Evolutionary conservation across 2,888 invertebrate genomes (phyloP), one percentile per base, ranked within the genome.

Genomic region (Acronicta aceris): DNA sequence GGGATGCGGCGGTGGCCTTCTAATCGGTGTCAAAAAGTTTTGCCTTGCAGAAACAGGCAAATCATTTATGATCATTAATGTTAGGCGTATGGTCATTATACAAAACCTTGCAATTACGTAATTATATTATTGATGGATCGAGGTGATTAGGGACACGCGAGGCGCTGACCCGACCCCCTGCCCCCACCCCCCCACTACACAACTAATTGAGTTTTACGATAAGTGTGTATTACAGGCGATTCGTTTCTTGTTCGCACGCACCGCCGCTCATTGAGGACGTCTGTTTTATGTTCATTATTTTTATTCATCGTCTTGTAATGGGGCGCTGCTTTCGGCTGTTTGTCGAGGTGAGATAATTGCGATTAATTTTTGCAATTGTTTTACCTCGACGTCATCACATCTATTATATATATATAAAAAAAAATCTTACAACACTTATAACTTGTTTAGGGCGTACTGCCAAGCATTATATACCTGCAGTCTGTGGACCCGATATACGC

Each of bases 61-160:
- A 48, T 63, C 47, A 59, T 59, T 66, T 48, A 69, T 65, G 63
- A 58, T 65, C 46, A 42, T 45, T 47, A 43, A 52, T 27, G 51
- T 45, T 43, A 21, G 50, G 15, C 36, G 63, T 63, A 64, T 60
- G 54, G 47, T 62, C 51, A 42, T n/a, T 33, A 54, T 57, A 67
- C 67, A 61, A 67, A 68, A 57, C 59, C 59, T 54, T 40, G 72
- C 66, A 60, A 79, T 82, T 79, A 79, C 51, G 71, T 75, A 79
- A 79, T 81, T 79, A 69, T 74, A 68, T 74, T 82, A 82, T 74
- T 80, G 76, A 82, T 82, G 76, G 79, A 60, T 73, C 16, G 25
- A 38, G 71, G 72, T 75, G 73, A 84, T 85, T 82, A 83, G 71
- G 56, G 71, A 72, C 86, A 87, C 79, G 85, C 86, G 72, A 85